Base-by-base conservation (phyloP, 2,888 invertebrate genomes). In the Cistogaster globosa region DNA sequence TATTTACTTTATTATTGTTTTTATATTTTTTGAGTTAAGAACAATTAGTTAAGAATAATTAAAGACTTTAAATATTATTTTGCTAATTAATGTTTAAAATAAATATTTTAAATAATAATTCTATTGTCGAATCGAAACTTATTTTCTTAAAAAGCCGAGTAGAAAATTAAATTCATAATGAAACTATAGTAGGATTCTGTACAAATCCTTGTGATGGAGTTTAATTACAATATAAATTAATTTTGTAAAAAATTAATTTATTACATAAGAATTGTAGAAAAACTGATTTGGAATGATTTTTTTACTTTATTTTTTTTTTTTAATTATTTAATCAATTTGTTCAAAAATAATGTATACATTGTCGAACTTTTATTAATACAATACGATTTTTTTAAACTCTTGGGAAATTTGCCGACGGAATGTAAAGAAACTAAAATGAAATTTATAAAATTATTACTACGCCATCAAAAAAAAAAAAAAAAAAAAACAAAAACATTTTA, bases 11-110 rank as follows among this genome's bases (percentile, higher is more conserved):
- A 18, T 58, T 75, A 60, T 75, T 42, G 32, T 51, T 53, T 4
- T 48, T 53, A 48, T 42, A 7, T 60, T 48, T 62, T 71, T 38
- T 62, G 32, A 12, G 55, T 32, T 71, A 36, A 48, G 62, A 72
- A 65, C 55, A 71, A 79, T 65, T 45, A 78, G 45, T 69, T 79
- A 63, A 48, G 45, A 62, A 69, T 82, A 71, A 57, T 63, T 62
- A 51, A 69, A 76, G 51, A 48, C 32, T 53, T 80, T 62, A 38
- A 53, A 68, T 62, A 16, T 72, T 72, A 75, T 60, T 51, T 80
- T 18, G 58, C 58, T 72, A 75, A 68, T 68, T 75, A 60, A 22
- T 48, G 16, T 80, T 72, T 65, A 16, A 51, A 48, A 45, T 69
- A 53, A 69, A 60, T 69, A 42, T 16, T 62, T 38, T 20, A 16